Conservation (phyloP, 2,888 invertebrate species). For the Caenorhabditis doughertyi region DNA sequence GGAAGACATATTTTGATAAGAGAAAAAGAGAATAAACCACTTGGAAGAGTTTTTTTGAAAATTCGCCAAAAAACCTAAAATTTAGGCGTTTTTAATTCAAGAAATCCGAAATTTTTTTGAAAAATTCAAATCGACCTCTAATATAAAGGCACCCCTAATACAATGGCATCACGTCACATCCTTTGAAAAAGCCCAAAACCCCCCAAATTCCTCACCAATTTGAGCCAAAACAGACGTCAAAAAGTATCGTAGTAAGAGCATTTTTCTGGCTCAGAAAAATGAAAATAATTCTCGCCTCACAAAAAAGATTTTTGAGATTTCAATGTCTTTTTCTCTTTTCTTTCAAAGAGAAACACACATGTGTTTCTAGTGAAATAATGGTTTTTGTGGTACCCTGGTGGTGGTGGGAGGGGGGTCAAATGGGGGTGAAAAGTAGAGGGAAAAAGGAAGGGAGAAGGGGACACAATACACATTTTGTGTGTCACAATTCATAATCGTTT, state of each 20-base stretch:
- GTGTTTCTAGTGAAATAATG: conserved; percentile 57
- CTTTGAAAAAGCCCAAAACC: no score
- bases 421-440: background rate
- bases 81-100: no score
- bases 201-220: conserved; percentile 5
- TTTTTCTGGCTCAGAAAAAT: background rate
- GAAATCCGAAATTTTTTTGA: no score
- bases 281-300: background rate
- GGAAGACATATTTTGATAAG: no score
- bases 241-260: conserved; percentile 32
- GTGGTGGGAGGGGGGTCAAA: conserved; percentile 31
- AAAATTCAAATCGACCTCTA: no score
- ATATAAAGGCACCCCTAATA: no score
- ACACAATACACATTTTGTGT: conserved; percentile 2
- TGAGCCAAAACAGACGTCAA: background rate
- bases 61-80: no score
- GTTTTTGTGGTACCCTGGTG: no score
- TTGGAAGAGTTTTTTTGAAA: no score
- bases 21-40: no score
- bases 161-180: no score
- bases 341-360: conserved; percentile 3
- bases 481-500: conserved; percentile 53
- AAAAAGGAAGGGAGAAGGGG: background rate
- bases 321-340: background rate
- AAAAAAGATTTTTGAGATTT: background rate